These are phyloP conservation scores for Apamea crenata DNA, from an alignment of 2,888 invertebrate genomes.

Conservation along the genomic window DNA sequence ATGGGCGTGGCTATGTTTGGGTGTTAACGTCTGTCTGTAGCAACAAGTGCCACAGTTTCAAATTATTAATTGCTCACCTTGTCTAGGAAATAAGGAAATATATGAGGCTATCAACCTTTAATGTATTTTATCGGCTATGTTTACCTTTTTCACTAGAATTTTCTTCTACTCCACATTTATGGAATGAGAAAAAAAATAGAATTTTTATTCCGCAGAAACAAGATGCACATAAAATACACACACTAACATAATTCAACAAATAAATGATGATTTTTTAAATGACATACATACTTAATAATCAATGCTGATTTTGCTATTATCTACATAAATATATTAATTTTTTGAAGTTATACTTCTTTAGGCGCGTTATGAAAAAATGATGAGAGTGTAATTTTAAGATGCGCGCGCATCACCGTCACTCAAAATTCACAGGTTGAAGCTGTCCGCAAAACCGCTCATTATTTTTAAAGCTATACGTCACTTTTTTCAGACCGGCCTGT, in stretches of 20 bases:
- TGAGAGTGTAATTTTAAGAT: too few relatives aligned
- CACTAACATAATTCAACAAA: neutral
- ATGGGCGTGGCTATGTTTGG: constrained; percentile 57
- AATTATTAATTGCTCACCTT: constrained; percentile 58
- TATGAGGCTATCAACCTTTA: constrained; percentile 31
- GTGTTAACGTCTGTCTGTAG: constrained; percentile 57
- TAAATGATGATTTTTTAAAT: neutral
- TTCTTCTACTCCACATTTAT: neutral
- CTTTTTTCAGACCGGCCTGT: too few relatives aligned
- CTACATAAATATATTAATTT: too few relatives aligned
- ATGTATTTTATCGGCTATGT: neutral
- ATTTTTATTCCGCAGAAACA: neutral
- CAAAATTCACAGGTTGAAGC: too few relatives aligned
- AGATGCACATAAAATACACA: neutral
- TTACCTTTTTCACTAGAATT: neutral
- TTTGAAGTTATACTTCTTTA: too few relatives aligned
- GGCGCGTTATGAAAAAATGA: too few relatives aligned
- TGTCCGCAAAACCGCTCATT: too few relatives aligned
- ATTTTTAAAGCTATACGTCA: too few relatives aligned
- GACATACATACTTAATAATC: neutral
- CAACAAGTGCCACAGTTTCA: constrained; percentile 60
- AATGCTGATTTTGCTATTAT: neutral
- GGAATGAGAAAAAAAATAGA: neutral
- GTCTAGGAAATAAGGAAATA: constrained; percentile 22
- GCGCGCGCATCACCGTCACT: too few relatives aligned